Evolutionary conservation across 1,140 invertebrate species (phyloP).

Genomic region (Drosophila virilis): DNA sequence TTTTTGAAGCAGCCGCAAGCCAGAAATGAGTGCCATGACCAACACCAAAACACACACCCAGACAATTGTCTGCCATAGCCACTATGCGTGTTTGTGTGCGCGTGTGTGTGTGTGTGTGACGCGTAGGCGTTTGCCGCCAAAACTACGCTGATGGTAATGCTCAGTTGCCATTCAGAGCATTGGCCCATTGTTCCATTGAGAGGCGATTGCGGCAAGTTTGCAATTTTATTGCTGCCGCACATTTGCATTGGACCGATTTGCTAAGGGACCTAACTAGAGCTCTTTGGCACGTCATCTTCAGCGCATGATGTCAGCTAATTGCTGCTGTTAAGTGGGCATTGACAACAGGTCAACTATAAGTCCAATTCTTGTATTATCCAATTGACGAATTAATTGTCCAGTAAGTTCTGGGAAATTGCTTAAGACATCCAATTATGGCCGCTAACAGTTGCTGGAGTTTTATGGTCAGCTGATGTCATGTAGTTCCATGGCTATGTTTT

Average conservation of each 20-base stretch:
- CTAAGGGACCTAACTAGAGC: background rate
- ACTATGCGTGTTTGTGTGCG: slow-evolving; percentile 9
- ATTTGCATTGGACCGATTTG: slow-evolving; percentile 39
- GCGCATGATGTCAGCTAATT: slow-evolving; percentile 49
- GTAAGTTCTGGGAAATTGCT: background rate
- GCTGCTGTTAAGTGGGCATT: slow-evolving; percentile 8
- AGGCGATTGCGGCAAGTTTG: slow-evolving; percentile 56
- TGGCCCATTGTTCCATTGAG: slow-evolving; percentile 65
- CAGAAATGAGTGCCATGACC: slow-evolving; percentile 39
- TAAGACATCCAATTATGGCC: background rate
- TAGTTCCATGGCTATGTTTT: background rate
- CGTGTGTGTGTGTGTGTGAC: slow-evolving; percentile 9
- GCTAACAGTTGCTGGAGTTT: background rate
- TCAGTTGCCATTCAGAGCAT: slow-evolving; percentile 40
- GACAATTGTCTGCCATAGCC: slow-evolving; percentile 15
- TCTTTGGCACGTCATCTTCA: slow-evolving; percentile 40
- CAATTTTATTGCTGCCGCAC: slow-evolving; percentile 48
- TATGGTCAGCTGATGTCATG: slow-evolving; percentile 7
- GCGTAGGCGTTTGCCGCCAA: slow-evolving; percentile 79
- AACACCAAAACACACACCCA: slow-evolving; percentile 22
- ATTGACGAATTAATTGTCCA: background rate
- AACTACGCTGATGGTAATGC: slow-evolving; percentile 55
- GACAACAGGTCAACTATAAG: slow-evolving; percentile 4
- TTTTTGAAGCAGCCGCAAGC: slow-evolving; percentile 69
- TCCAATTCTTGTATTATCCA: background rate